Conservation (phyloP, 2,888 invertebrate species). For the Horisme vitalbata region DNA sequence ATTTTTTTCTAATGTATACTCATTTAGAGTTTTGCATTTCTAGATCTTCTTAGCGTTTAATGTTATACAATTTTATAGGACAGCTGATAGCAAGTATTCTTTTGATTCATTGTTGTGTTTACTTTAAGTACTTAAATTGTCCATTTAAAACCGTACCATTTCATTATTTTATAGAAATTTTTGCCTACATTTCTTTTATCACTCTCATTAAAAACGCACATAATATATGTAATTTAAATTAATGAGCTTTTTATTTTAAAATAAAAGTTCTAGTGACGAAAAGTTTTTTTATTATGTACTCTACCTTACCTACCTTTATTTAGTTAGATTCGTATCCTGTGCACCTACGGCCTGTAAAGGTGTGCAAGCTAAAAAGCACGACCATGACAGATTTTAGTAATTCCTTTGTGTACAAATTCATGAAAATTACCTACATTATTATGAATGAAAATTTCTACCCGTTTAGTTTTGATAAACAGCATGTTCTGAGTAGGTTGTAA, state of each 20-base stretch:
- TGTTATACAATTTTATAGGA: conserved; percentile 69
- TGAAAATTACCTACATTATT: too few species aligned
- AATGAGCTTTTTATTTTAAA: conserved; percentile 77
- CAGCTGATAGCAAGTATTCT: conserved; percentile 46
- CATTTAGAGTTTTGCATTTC: conserved; percentile 80
- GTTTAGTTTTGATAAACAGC: too few species aligned
- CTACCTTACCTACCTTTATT: too few species aligned
- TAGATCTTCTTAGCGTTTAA: conserved; percentile 76
- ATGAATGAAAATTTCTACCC: too few species aligned
- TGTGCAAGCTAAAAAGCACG: too few species aligned
- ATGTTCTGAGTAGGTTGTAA: too few species aligned
- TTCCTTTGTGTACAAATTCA: too few species aligned
- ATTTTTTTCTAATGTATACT: conserved; percentile 79
- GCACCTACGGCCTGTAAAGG: too few species aligned
- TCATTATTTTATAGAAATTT: conserved; percentile 57
- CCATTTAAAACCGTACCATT: conserved; percentile 65
- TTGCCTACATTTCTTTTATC: conserved; percentile 54
- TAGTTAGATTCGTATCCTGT: too few species aligned
- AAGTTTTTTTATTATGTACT: conserved; percentile 3
- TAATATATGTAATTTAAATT: conserved; percentile 77
- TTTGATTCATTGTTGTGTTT: conserved; percentile 47
- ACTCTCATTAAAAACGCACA: conserved; percentile 73
- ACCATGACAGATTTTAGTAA: too few species aligned
- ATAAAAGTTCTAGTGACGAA: conserved; percentile 71
- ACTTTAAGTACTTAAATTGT: conserved; percentile 71